phyloP scores from a whole-genome alignment of 2,113 vertebrate species.

The Boleophthalmus pectinirostris region DNA sequence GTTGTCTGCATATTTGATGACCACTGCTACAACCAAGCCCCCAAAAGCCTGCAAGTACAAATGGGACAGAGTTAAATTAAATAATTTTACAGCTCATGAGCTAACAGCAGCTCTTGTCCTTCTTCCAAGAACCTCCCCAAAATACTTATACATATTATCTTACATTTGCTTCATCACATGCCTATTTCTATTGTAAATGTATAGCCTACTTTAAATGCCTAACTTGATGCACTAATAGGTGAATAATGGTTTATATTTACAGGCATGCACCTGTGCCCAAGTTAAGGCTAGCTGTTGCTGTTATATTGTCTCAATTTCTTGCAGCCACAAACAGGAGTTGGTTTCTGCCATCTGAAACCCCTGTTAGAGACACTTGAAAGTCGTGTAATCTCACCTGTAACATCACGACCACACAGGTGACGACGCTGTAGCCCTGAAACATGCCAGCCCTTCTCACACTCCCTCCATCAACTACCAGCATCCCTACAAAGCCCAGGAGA shows the following conservation, averaged over 20 bases:
- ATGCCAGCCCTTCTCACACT: constrained; percentile 83
- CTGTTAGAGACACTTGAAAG: background rate
- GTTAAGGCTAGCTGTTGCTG: too few species aligned
- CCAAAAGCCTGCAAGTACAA: constrained; percentile 59
- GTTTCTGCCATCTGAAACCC: background rate
- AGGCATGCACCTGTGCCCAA: too few species aligned
- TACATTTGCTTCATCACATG: too few species aligned
- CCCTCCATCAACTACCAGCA: constrained; percentile 85
- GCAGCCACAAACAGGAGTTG: too few species aligned
- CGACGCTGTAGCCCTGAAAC: constrained; percentile 91
- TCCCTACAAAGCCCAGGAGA: constrained; percentile 85
- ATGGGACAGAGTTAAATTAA: background rate
- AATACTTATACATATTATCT: too few species aligned
- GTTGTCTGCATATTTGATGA: constrained; percentile 74
- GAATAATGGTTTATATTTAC: too few species aligned
- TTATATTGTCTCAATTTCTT: too few species aligned
- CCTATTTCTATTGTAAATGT: too few species aligned
- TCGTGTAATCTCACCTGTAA: constrained; percentile 83
- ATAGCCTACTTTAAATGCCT: too few species aligned
- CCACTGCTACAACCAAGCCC: constrained; percentile 61
- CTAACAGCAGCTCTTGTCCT: too few species aligned
- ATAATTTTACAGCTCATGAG: background rate
- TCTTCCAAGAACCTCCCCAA: too few species aligned
- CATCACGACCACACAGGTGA: constrained; percentile 87
- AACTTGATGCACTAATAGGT: too few species aligned